phyloP scores from a whole-genome alignment of 2,888 invertebrate species.

The Metalampra italica region DNA sequence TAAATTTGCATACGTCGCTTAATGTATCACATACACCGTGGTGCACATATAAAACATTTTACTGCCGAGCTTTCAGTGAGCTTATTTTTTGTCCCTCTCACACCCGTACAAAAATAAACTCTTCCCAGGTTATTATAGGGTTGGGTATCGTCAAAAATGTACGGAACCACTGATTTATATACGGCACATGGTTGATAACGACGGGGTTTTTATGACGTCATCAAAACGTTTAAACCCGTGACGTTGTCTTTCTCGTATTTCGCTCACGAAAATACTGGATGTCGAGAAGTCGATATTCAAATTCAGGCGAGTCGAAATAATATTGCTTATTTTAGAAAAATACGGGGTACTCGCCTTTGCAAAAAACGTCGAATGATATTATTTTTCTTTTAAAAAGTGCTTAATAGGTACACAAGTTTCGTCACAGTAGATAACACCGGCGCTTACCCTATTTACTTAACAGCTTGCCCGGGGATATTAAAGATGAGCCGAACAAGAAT shows the following conservation, averaged over 20 bases:
- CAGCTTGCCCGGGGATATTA: too few relatives aligned
- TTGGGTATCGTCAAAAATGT: constrained; percentile 12
- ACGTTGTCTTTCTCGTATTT: constrained; percentile 36
- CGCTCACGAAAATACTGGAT: constrained; percentile 26
- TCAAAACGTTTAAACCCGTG: constrained; percentile 54
- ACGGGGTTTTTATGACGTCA: constrained; percentile 56
- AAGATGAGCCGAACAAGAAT: too few relatives aligned
- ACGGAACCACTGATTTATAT: constrained; percentile 39
- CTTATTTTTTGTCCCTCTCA: constrained; percentile 20
- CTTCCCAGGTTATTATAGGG: constrained; percentile 12
- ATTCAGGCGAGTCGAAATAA: neutral
- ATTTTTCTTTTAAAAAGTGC: too few relatives aligned
- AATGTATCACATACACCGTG: constrained; percentile 30
- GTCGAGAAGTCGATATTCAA: neutral
- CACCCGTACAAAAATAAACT: constrained; percentile 11
- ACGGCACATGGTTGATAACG: constrained; percentile 49
- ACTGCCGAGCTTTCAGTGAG: constrained; percentile 22
- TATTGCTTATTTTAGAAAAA: too few relatives aligned
- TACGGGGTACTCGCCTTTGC: too few relatives aligned
- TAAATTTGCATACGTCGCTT: constrained; percentile 30
- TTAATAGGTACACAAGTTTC: too few relatives aligned
- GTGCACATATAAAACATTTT: constrained; percentile 36
- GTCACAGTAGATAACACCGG: too few relatives aligned
- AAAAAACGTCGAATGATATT: too few relatives aligned
- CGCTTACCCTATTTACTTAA: too few relatives aligned